Evolutionary conservation across 2,888 invertebrate genomes (phyloP).

Genomic region (Pyralis farinalis): DNA sequence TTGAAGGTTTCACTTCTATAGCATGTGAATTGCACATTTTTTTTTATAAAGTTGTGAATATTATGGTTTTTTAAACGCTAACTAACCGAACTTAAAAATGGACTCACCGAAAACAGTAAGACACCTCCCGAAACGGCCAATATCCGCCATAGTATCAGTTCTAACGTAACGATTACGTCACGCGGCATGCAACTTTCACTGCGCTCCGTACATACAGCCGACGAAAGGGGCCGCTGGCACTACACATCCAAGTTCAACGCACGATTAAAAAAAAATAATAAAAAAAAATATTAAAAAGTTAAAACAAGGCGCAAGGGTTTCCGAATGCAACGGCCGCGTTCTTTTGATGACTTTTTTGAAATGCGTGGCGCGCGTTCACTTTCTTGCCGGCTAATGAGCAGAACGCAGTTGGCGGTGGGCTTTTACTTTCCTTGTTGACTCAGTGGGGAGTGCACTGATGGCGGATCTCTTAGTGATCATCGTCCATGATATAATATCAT

Average conservation of each 20-base stretch:
- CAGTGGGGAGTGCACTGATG: slow-evolving; percentile 59
- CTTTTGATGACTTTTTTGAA: slow-evolving; percentile 41
- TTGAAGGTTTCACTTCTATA: too few species aligned
- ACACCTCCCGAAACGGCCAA: slow-evolving; percentile 56
- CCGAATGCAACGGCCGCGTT: slow-evolving; percentile 25
- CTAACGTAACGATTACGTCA: slow-evolving; percentile 74
- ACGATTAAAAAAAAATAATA: slow-evolving; percentile 35
- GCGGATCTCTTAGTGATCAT: slow-evolving; percentile 33
- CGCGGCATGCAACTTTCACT: slow-evolving; percentile 75
- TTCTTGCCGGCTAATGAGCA: slow-evolving; percentile 63
- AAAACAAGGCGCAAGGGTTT: slow-evolving; percentile 22
- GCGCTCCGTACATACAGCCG: slow-evolving; percentile 51
- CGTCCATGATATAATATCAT: slow-evolving; percentile 22
- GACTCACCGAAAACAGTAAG: slow-evolving; percentile 65
- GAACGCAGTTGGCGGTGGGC: slow-evolving; percentile 47
- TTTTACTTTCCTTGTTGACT: slow-evolving; percentile 69
- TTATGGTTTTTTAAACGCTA: too few species aligned
- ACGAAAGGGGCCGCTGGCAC: slow-evolving; percentile 60
- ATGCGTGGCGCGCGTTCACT: slow-evolving; percentile 66
- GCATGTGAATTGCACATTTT: too few species aligned
- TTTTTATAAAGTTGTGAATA: too few species aligned
- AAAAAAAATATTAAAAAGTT: slow-evolving; percentile 24
- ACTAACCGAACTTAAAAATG: too few species aligned
- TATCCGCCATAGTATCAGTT: slow-evolving; percentile 65
- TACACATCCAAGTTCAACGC: slow-evolving; percentile 58